Evolutionary conservation across 2,797 vertebrate genomes (phyloP).

Genomic region (Champsocephalus esox): DNA sequence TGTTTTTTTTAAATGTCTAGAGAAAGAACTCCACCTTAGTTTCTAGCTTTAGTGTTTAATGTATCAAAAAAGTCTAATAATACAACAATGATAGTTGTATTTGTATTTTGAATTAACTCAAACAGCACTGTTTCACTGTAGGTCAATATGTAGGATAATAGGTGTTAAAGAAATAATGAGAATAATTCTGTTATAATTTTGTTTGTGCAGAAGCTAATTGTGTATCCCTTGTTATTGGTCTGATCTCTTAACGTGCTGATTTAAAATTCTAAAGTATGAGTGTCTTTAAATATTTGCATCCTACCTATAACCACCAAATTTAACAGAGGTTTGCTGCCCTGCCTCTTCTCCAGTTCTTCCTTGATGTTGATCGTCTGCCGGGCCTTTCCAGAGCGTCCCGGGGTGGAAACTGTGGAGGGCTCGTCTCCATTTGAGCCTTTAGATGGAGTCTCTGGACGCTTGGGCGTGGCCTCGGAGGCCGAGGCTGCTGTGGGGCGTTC

Average conservation of each 20-base stretch:
- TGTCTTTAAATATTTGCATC: constrained; percentile 19
- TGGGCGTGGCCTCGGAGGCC: constrained; percentile 73
- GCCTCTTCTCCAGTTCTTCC: constrained; percentile 94
- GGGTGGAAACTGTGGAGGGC: constrained; percentile 66
- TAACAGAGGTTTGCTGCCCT: constrained; percentile 94
- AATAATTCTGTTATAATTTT: too few relatives aligned
- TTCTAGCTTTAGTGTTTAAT: background rate
- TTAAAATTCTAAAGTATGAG: background rate
- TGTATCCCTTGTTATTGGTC: background rate
- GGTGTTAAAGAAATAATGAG: background rate
- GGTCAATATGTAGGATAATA: background rate
- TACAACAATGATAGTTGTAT: background rate
- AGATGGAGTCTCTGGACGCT: constrained; percentile 76
- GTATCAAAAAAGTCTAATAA: background rate
- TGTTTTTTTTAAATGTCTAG: background rate
- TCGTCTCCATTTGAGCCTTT: constrained; percentile 84
- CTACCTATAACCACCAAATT: constrained; percentile 98
- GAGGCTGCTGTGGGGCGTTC: constrained; percentile 67
- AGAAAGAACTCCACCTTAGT: background rate
- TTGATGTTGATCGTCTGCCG: constrained; percentile 92
- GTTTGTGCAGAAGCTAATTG: background rate
- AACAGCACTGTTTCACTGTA: background rate
- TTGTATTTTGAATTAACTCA: background rate
- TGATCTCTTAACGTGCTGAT: background rate
- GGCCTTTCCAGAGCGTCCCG: constrained; percentile 88